Evolutionary conservation across 2,113 vertebrate species (phyloP).

Genomic region (Nycticryphes semicollaris): DNA sequence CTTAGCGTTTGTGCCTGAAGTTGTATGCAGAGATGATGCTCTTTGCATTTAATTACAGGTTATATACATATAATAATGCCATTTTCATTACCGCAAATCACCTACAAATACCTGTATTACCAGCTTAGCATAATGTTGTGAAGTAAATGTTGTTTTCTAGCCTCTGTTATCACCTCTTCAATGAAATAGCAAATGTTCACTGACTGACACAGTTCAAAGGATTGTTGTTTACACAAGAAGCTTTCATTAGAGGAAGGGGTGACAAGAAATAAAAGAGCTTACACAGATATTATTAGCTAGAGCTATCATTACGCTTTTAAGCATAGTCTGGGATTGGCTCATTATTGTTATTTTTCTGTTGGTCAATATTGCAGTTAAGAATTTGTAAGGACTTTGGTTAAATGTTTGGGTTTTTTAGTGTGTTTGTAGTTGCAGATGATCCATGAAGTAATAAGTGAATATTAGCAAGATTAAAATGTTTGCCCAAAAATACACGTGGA

Average conservation of each 20-base stretch:
- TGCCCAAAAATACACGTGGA: neutral
- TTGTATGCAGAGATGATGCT: neutral
- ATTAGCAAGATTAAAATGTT: neutral
- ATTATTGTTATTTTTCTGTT: neutral
- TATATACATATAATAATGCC: neutral
- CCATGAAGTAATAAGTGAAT: neutral
- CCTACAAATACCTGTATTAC: neutral
- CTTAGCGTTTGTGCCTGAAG: neutral
- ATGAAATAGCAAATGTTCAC: neutral
- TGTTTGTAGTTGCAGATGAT: neutral
- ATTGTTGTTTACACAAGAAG: neutral
- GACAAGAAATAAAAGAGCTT: neutral
- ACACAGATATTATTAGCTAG: neutral
- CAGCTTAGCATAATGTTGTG: neutral
- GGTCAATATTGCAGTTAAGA: neutral
- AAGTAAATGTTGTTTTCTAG: neutral
- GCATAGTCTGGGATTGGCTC: neutral
- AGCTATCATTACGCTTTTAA: neutral
- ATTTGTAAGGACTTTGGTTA: neutral
- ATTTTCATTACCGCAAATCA: neutral
- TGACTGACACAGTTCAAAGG: neutral
- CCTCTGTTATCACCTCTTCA: neutral
- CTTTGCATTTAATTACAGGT: neutral
- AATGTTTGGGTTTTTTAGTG: fast-evolving
- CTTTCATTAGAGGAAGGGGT: neutral